Base-by-base conservation (phyloP, 2,888 invertebrate species). In the Lasioglossum figueresi region DNA sequence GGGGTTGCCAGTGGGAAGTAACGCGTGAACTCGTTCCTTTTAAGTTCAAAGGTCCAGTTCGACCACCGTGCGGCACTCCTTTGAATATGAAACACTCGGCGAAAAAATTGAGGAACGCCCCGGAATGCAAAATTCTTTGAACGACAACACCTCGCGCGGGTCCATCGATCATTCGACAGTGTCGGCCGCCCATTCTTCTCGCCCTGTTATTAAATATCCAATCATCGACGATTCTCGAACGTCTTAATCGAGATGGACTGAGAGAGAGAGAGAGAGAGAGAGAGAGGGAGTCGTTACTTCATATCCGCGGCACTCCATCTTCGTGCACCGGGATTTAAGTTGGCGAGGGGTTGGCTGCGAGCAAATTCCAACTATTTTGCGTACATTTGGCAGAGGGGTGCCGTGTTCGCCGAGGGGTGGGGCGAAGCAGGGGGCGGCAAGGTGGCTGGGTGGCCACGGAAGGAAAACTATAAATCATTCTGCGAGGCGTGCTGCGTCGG, bases 391-490 rank as follows among this genome's bases (percentile, higher is more conserved):
- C 89, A 91, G 80, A 84, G 86, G 87, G 85, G 87, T 88, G 89
- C 84, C 83, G 82, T 74, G 52, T 10, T 85, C 71, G 82, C 83
- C 81, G 79, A 85, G 86, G 81, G 88, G 43, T 63, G 84, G 84
- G 77, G 74, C 8, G 63, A 63, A 6, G 63, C 27, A 63, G 63
- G 63, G 81, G 70, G 82, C 27, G 85, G 52, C 75, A 80, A 73
- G 85, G 87, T 72, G 82, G 83, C 80, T 82, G 90, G 87, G 89
- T 88, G 88, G 84, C 86, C 90, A 85, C 89, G 89, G 91, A 91
- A 91, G 91, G 90, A 90, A 91, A 91, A 91, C 90, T 88, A 92
- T 91, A 91, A 91, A 91, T 92, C 91, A 92, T 92, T 90, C 92
- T 68, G 80, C 90, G 86, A 91, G 88, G 87, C 90, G 89, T 84